These are phyloP conservation scores for Apogon hyalosoma DNA, from an alignment of 2,797 vertebrate species.

Conservation along the genomic window DNA sequence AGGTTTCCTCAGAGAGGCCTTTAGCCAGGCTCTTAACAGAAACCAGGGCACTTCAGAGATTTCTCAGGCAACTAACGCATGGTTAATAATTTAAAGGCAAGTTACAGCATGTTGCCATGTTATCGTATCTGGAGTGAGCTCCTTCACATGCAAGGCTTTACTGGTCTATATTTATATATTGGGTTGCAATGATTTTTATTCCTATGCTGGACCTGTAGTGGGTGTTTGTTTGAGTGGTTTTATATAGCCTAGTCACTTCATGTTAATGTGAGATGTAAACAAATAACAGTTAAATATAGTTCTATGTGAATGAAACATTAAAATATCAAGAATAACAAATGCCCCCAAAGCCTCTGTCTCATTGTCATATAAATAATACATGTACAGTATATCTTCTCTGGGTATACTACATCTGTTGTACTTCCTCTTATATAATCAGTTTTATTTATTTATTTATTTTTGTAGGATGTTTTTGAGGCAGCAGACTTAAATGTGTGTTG, in stretches of 20 bases:
- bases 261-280: constrained; percentile 13
- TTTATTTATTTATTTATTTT: neutral
- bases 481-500: too few species aligned
- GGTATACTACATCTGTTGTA: neutral
- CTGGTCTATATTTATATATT: constrained; percentile 41
- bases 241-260: constrained; percentile 13
- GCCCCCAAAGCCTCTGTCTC: neutral
- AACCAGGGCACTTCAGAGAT: constrained; percentile 58
- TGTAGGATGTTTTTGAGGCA: neutral
- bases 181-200: constrained; percentile 21
- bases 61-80: constrained; percentile 53
- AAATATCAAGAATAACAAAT: constrained; percentile 5
- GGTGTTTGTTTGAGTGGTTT: constrained; percentile 12
- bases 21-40: constrained; percentile 65
- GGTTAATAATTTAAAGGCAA: constrained; percentile 76
- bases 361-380: neutral
- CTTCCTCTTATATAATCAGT: neutral
- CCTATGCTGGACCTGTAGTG: constrained; percentile 21
- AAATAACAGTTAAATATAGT: neutral
- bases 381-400: neutral
- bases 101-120: constrained; percentile 51
- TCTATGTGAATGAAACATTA: constrained; percentile 5
- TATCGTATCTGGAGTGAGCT: constrained; percentile 36
- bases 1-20: constrained; percentile 41
- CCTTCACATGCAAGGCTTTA: constrained; percentile 44